Evolutionary conservation across 2,797 vertebrate genomes (phyloP), one percentile per base, ranked within the genome.

Genomic region (Clamator glandarius): DNA sequence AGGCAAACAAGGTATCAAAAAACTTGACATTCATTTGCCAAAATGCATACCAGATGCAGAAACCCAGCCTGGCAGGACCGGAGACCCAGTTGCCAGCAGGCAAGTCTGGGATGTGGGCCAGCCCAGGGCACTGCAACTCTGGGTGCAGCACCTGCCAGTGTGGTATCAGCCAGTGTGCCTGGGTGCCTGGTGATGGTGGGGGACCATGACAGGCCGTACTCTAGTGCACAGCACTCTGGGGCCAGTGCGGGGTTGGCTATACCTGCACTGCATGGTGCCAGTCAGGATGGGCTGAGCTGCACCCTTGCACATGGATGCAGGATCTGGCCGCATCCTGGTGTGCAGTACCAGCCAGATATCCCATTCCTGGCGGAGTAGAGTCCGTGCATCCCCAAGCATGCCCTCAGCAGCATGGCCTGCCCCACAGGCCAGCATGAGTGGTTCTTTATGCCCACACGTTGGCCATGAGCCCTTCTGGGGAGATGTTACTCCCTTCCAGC

Each of bases 241-340:
- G 75, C 23, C 3, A 2, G 1, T 19, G 19, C 14, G 87, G 52
- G 28, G 31, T 63, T 90, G 55, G 12, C 18, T 21, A 2, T 57
- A 57, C 2, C 28, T 48, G 2, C 3, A 1, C 3, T 4, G 10
- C 28, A 52, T 1, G 1, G 7, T 39, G 79, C 24, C 1, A 1
- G 1, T 18, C 10, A 6, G 51, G 26, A 5, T 6, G 75, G 58
- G 46, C 63, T 82, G 78, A 68, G n/a, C 59, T 21, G 28, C 6
- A 41, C 12, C 50, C 21, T 31, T 33, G 59, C n/a, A 55, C 3
- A 0, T 20, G 59, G 44, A 25, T 35, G 61, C 50, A 17, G 59
- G 67, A n/a, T 29, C 58, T 12, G 77, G 21, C 41, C 42, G 66
- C 15, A 13, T 4, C 20, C n/a, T 0, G 0, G 8, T 2, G 15